Conservation (phyloP, 2,797 vertebrate genomes). For the Taeniopygia guttata region DNA sequence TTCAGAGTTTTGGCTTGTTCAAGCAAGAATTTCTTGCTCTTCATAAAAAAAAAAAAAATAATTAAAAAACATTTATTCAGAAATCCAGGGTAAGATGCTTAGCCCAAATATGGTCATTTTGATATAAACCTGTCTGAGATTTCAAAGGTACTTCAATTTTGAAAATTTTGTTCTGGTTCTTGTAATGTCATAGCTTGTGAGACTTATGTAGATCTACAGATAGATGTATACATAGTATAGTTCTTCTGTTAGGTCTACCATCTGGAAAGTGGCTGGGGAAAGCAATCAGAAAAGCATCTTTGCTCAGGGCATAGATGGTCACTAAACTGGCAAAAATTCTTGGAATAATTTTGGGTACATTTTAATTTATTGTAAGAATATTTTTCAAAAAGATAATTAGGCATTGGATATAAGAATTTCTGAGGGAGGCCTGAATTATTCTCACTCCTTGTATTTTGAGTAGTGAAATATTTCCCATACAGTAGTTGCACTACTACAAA, state of each 20-base stretch:
- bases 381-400: background rate
- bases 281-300: background rate
- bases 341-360: background rate
- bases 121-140: background rate
- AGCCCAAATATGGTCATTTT: background rate
- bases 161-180: background rate
- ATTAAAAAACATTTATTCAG: background rate
- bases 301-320: background rate
- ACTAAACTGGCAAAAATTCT: background rate
- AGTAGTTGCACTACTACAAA: background rate
- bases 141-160: background rate
- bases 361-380: background rate
- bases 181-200: background rate
- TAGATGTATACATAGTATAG: rapidly evolving
- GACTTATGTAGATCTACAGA: background rate
- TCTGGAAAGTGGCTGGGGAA: background rate
- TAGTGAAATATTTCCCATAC: background rate
- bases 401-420: background rate
- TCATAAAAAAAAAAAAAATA: too few relatives aligned
- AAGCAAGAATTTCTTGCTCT: background rate
- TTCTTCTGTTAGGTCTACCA: background rate
- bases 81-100: background rate
- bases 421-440: background rate
- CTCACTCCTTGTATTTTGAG: background rate
- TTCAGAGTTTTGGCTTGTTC: background rate